phyloP scores from a whole-genome alignment of 2,113 vertebrate species.

The Podilymbus podiceps region DNA sequence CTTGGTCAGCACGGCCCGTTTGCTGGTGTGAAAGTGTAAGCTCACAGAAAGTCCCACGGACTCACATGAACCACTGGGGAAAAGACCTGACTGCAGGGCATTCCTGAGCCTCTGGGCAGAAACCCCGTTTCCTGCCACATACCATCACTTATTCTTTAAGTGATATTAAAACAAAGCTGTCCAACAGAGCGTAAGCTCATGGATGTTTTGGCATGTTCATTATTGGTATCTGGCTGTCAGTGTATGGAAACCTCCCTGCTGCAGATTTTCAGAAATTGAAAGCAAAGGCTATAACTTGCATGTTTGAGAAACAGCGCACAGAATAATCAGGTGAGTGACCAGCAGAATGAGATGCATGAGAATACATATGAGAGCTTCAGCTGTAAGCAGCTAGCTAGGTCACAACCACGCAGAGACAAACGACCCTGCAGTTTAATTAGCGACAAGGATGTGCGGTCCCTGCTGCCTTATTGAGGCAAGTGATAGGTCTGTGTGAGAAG shows the following conservation, averaged over 20 bases:
- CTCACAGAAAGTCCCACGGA: neutral
- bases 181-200: neutral
- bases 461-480: neutral
- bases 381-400: neutral
- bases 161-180: neutral
- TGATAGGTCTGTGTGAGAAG: neutral
- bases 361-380: neutral
- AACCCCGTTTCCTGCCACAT: neutral
- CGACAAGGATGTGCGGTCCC: neutral
- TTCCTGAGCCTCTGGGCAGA: neutral
- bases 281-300: neutral
- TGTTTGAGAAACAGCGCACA: neutral
- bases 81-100: neutral
- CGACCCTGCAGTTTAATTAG: neutral
- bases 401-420: neutral
- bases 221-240: neutral
- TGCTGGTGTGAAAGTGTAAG: neutral
- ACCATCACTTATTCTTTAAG: neutral
- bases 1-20: neutral
- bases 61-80: neutral
- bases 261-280: neutral
- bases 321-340: neutral
- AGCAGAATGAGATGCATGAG: neutral
- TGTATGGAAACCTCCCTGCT: neutral
- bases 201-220: neutral